Base-by-base conservation (phyloP, 1,140 invertebrate genomes). In the Calephelis nemesis region DNA sequence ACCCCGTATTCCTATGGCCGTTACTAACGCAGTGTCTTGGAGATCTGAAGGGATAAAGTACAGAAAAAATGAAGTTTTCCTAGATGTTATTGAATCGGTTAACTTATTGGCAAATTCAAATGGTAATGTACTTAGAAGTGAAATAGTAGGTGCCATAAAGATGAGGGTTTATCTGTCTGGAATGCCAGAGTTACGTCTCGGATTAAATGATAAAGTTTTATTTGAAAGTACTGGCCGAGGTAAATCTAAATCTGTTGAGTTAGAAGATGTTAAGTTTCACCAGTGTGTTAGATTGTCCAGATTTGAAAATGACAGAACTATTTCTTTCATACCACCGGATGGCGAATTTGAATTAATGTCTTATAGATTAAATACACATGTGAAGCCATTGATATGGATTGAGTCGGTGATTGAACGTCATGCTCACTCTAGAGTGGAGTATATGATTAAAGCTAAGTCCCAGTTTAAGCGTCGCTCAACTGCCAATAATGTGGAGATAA, bases 271-370 rank as follows among this genome's bases (percentile, higher is more conserved):
- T 0, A 99, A 99, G 89, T 99, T 99, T 85, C 99, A 99, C 92
- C 99, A 99, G 85, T 99, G 99, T 92, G 99, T 99, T 0, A 93
- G 99, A 73, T 90, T 99, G 62, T 99, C 99, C 0, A 93, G 97
- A 62, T 99, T 99, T 93, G 99, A 99, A 87, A 99, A 99, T 87
- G 99, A 99, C 85, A 94, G 99, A 49, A 99, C 98, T 0, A 99
- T 99, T 74, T 99, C 98, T 0, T 99, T 99, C 79, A 99, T 99
- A 83, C 99, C 99, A 52, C 99, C 99, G 0, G 99, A 99, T 93
- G 99, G 99, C 39, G 99, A 99, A 88, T 99, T 99, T 94, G 99
- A 99, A 88, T 92, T 99, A n/a, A 99, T 99, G 99, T 99, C 98
- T 0, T 99, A 99, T 91, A 94, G 99, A 63, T 92, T 99, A 5